Evolutionary conservation across 2,113 vertebrate genomes (phyloP), one percentile per base, ranked within the genome.

Genomic region (Microcebus jonahi): DNA sequence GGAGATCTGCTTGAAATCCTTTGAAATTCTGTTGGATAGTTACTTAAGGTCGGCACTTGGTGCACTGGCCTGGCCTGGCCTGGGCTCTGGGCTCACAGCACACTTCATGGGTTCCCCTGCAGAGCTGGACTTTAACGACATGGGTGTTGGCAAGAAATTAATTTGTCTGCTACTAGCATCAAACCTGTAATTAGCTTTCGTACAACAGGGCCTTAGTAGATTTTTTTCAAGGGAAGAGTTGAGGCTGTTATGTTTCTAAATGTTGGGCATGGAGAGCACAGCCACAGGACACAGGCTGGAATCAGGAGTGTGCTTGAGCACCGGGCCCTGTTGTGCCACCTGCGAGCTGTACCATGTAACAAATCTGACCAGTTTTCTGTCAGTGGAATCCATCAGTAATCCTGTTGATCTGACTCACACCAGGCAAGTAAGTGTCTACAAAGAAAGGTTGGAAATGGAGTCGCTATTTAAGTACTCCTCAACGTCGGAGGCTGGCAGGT

Each of bases 151-250:
- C 88, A 9, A 96, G 67, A 45, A 88, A 71, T 81, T 45, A 68
- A 57, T 93, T 67, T 95, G 36, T 75, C 84, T 0, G 3, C 59
- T 61, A 29, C 36, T 70, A 61, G 17, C 34, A 39, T 83, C 53
- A 73, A 91, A 31, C 75, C 55, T 91, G 11, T 89, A 84, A 57
- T 91, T 96, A 95, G 29, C 73, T 50, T 91, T 90, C n/a, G 91
- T 59, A 17, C 31, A 57, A 15, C 17, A 57, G 5, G 11, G 14
- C 53, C 85, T 79, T 77, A 55, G 25, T 79, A 6, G 65, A 36
- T 70, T 94, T 89, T 89, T 95, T 90, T 77, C 87, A 45, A 94
- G 31, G 48, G 18, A 81, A 55, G 29, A n/a, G n/a, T 80, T 75
- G 68, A 87, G 76, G 34, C 29, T 45, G 7, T 57, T 67, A 61